Conservation (phyloP, 2,113 vertebrate species). For the Pandion haliaetus region DNA sequence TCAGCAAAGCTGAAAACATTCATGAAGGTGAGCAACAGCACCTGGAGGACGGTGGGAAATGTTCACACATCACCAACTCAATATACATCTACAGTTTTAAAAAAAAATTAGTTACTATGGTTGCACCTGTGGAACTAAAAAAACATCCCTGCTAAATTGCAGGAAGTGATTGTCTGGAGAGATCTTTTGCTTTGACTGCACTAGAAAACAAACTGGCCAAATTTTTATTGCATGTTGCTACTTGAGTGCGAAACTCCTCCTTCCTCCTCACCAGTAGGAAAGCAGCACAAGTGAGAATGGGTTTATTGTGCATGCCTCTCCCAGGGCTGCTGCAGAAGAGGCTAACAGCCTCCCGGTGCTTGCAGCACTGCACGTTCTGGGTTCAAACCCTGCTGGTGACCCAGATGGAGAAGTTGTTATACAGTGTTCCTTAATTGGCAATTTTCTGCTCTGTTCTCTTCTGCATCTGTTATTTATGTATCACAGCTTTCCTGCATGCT, state of each 20-base stretch:
- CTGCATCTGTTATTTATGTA: slow-evolving; percentile 63
- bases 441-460: slow-evolving; percentile 63
- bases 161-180: neutral
- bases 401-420: slow-evolving; percentile 57
- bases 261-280: neutral
- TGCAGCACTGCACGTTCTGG: neutral
- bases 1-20: neutral
- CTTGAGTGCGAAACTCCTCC: neutral
- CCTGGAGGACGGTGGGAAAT: neutral
- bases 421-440: slow-evolving; percentile 40
- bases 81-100: neutral
- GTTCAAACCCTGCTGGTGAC: slow-evolving; percentile 57
- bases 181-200: neutral
- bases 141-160: neutral
- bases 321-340: neutral
- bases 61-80: neutral
- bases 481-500: slow-evolving; percentile 33
- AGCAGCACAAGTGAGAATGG: neutral
- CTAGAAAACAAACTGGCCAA: neutral
- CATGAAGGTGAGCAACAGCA: neutral
- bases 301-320: neutral
- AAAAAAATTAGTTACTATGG: neutral
- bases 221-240: neutral
- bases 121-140: neutral
- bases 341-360: neutral